phyloP scores from a whole-genome alignment of 2,113 vertebrate genomes.

The Cebus imitator region DNA sequence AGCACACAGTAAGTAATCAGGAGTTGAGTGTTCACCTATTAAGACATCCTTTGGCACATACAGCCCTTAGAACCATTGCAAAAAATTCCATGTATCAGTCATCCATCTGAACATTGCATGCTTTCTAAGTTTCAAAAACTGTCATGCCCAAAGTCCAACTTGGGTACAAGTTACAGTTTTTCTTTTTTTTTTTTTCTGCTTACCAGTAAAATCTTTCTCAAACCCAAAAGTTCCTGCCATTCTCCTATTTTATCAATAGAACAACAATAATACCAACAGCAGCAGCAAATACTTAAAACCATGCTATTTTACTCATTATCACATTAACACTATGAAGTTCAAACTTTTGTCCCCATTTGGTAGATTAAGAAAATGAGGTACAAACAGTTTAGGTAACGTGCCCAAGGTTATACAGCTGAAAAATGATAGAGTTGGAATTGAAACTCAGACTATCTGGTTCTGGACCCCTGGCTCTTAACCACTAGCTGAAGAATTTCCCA shows the following conservation, averaged over 20 bases:
- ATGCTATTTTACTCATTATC: background rate
- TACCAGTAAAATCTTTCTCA: background rate
- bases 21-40: background rate
- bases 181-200: background rate
- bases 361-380: background rate
- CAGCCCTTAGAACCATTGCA: background rate
- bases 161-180: background rate
- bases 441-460: background rate
- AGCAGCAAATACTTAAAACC: background rate
- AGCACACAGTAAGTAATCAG: background rate
- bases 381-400: background rate
- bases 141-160: background rate
- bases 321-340: background rate
- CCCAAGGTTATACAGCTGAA: background rate
- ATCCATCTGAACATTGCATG: background rate
- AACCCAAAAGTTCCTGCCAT: background rate
- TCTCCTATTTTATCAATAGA: background rate
- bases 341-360: background rate
- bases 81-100: background rate
- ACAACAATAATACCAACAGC: background rate
- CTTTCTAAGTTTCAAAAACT: background rate
- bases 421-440: background rate
- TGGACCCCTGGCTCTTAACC: background rate
- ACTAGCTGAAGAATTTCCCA: background rate
- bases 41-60: background rate